A percentile compares a stretch with the other conserved stretches of the same genome.
Evolutionary conservation across 2,888 invertebrate genomes (phyloP).

Genomic region (Drosophila putrida): DNA sequence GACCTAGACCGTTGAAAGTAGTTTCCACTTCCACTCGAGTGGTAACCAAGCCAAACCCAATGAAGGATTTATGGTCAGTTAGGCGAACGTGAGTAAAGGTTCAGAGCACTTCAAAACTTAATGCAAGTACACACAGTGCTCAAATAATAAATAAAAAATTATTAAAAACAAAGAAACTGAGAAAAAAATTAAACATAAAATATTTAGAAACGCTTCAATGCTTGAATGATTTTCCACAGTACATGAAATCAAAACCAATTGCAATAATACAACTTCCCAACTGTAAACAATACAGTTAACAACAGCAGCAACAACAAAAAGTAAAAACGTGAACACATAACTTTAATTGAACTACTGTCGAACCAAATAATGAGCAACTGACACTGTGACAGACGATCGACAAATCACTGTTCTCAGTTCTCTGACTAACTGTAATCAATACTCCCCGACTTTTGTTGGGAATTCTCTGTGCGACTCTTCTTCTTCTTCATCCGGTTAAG

Average conservation of each 20-base stretch:
- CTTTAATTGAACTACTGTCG: slow-evolving; percentile 59
- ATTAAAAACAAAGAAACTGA: slow-evolving; percentile 9
- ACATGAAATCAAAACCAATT: slow-evolving; percentile 45
- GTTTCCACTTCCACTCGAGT: slow-evolving; percentile 58
- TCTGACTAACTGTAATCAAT: slow-evolving; percentile 43
- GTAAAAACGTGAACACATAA: slow-evolving; percentile 31
- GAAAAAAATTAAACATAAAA: slow-evolving; percentile 30
- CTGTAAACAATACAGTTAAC: slow-evolving; percentile 44
- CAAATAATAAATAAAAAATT: slow-evolving; percentile 17
- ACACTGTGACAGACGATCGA: slow-evolving; percentile 28
- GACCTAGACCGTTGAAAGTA: slow-evolving; percentile 61
- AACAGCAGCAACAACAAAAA: slow-evolving; percentile 3
- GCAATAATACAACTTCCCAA: slow-evolving; percentile 41
- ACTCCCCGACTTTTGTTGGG: not conserved
- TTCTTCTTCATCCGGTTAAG: slow-evolving; percentile 18
- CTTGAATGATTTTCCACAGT: slow-evolving; percentile 49
- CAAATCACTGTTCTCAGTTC: not conserved
- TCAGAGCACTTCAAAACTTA: slow-evolving; percentile 46
- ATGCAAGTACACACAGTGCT: slow-evolving; percentile 25
- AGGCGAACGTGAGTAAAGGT: slow-evolving; percentile 41
- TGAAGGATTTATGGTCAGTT: slow-evolving; percentile 63
- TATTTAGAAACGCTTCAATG: slow-evolving; percentile 56
- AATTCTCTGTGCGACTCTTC: not conserved
- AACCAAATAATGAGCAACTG: slow-evolving; percentile 38
- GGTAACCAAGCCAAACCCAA: slow-evolving; percentile 13